Evolutionary conservation across 2,113 vertebrate species (phyloP).

Genomic region (Ochotona princeps): DNA sequence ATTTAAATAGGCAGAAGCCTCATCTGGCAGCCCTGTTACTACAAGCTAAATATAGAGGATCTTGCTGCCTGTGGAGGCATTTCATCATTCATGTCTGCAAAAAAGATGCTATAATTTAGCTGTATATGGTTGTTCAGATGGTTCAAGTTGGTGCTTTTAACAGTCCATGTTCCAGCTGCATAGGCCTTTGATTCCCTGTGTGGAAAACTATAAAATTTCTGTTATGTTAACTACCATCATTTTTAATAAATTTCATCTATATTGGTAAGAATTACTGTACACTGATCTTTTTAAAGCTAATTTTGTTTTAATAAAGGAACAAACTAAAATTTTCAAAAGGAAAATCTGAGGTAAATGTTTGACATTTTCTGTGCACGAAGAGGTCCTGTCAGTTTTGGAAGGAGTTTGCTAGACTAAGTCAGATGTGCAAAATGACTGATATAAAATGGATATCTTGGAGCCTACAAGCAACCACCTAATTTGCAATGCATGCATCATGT

Average conservation of each 20-base stretch:
- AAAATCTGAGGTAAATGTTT: slow-evolving; percentile 40
- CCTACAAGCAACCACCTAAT: slow-evolving; percentile 48
- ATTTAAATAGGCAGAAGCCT: background rate
- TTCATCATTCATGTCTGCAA: background rate
- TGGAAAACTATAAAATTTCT: slow-evolving; percentile 40
- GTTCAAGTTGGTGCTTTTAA: background rate
- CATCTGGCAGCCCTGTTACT: background rate
- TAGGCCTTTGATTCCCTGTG: background rate
- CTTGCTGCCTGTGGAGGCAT: background rate
- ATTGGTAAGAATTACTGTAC: background rate
- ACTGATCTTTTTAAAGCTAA: background rate
- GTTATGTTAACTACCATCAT: background rate
- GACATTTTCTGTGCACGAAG: slow-evolving; percentile 21
- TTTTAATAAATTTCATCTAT: slow-evolving; percentile 41
- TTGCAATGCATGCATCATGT: slow-evolving; percentile 52
- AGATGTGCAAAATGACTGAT: background rate
- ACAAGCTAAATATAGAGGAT: background rate
- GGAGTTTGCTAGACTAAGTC: slow-evolving; percentile 41
- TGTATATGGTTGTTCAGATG: background rate
- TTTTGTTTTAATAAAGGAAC: slow-evolving; percentile 58
- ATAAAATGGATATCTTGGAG: slow-evolving; percentile 35
- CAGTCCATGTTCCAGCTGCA: slow-evolving; percentile 32
- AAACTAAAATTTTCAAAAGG: slow-evolving; percentile 59
- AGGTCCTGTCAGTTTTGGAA: slow-evolving; percentile 14
- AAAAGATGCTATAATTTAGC: background rate